Conservation (phyloP, 2,888 invertebrate genomes). For the Lysandra bellargus region DNA sequence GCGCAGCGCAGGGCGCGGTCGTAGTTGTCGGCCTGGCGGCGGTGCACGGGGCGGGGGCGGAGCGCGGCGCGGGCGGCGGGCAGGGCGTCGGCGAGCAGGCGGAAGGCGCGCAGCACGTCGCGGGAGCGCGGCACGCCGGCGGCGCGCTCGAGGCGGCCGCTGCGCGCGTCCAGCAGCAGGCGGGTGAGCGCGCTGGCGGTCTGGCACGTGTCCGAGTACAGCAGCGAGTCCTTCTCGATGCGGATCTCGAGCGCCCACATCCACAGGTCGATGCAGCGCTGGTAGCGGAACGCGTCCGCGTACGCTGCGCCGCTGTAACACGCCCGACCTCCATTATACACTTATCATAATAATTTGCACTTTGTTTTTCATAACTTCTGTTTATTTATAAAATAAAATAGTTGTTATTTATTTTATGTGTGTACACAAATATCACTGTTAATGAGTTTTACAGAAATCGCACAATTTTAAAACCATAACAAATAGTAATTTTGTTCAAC, state of each 20-base stretch:
- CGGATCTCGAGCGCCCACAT: constrained; percentile 89
- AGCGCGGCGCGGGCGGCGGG: constrained; percentile 70
- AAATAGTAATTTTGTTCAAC: no score
- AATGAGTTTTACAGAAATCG: no score
- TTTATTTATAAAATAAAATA: no score
- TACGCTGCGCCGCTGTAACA: constrained; percentile 83
- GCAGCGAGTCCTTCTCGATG: constrained; percentile 88
- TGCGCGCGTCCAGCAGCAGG: constrained; percentile 87
- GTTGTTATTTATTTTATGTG: no score
- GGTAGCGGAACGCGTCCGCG: constrained; percentile 87
- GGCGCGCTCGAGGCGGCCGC: constrained; percentile 77
- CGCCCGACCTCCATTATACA: no score
- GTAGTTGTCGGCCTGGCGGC: constrained; percentile 89
- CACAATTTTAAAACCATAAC: no score
- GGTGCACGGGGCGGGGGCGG: constrained; percentile 84
- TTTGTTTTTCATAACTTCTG: no score
- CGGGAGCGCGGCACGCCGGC: constrained; percentile 76
- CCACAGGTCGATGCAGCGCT: constrained; percentile 94
- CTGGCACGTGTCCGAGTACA: constrained; percentile 87
- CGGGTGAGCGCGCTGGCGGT: constrained; percentile 92
- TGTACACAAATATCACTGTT: no score
- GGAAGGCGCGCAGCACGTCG: constrained; percentile 86
- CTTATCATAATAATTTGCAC: neutral
- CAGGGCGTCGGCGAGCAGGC: constrained; percentile 83
- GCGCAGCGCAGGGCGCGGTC: constrained; percentile 90